Evolutionary conservation across 23 tunicate species (phyloP), one percentile per base, ranked within the genome.

Genomic region (Phallusia fumigata): DNA sequence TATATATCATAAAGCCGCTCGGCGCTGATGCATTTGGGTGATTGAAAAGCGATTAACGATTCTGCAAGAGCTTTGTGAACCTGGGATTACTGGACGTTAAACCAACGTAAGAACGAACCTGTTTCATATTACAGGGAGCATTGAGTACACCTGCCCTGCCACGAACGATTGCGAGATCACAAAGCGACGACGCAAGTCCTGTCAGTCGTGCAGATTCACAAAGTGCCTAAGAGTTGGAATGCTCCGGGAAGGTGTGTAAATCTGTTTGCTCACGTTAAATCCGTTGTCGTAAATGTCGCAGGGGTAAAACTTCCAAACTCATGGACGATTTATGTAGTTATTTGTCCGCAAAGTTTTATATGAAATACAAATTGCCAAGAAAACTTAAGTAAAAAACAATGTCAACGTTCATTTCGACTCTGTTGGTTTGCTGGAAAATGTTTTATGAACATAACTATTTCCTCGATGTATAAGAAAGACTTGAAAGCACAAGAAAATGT

Each of bases 181-280:
- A 10, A 95, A 95, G 85, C 74, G 95, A 49, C 79, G 95, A 84
- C 83, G 99, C 73, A 95, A 95, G 74, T 90, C 99, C n/a, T 95
- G 99, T 80, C 99, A 95, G 78, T 84, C 99, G 35, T 95, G 99
- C 81, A 45, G 99, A 36, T 95, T 95, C 53, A 80, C 95, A 53
- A 95, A 95, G 82, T 95, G 99, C 75, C 84, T 95, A 50, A 76
- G 93, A 77, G 99, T 95, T 36, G 99, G 99, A 35, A 95, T 95
- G 99, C 89, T 95, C 21, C 34, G 99, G 76, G 99, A 95, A 90
- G 99, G 99, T 95, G 64, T 28, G 75, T 65, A 58, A 40, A 6
- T 13, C 15, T 58, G 69, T 58, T 58, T 58, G 69, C 22, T 18
- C 49, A 31, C 19, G 11, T 33, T 77, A 31, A 31, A 2, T 75